A percentile compares a stretch with the other conserved stretches of the same genome.
Evolutionary conservation across 1,140 invertebrate species (phyloP).

Genomic region (Spodoptera frugiperda): DNA sequence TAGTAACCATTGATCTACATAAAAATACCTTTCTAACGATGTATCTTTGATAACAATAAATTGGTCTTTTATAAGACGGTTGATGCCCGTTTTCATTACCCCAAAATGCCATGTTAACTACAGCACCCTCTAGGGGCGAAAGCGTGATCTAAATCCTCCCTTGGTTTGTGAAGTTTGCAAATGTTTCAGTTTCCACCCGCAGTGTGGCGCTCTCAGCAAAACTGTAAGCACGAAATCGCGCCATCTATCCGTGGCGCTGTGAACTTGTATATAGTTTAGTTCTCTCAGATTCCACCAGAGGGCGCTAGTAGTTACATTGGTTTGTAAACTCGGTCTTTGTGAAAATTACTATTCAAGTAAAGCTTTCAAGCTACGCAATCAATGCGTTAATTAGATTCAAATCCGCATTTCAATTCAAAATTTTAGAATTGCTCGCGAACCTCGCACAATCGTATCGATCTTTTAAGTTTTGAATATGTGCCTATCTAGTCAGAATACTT

Average conservation of each 20-base stretch:
- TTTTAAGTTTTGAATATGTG: too few species aligned
- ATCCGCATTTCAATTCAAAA: conserved; percentile 3
- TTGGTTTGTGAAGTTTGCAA: not conserved
- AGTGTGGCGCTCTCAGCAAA: not conserved
- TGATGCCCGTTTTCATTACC: too few species aligned
- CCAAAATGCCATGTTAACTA: not conserved
- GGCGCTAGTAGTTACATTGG: not conserved
- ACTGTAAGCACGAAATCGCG: not conserved
- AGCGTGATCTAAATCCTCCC: not conserved
- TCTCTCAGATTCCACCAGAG: conserved; percentile 5
- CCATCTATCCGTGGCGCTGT: not conserved
- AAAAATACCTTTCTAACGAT: too few species aligned
- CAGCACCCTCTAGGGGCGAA: conserved; percentile 23
- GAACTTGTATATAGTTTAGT: conserved; percentile 22
- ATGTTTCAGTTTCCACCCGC: conserved; percentile 2
- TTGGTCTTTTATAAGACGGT: too few species aligned
- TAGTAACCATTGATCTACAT: too few species aligned
- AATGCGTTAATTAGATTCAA: conserved; percentile 24
- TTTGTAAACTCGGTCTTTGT: not conserved
- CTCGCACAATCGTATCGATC: not conserved
- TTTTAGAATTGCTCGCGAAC: not conserved
- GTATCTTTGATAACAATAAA: too few species aligned
- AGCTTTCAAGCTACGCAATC: not conserved
- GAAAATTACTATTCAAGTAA: not conserved
- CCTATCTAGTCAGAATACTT: too few species aligned